phyloP scores from a whole-genome alignment of 2,797 vertebrate species.

The Apodemus agrarius region DNA sequence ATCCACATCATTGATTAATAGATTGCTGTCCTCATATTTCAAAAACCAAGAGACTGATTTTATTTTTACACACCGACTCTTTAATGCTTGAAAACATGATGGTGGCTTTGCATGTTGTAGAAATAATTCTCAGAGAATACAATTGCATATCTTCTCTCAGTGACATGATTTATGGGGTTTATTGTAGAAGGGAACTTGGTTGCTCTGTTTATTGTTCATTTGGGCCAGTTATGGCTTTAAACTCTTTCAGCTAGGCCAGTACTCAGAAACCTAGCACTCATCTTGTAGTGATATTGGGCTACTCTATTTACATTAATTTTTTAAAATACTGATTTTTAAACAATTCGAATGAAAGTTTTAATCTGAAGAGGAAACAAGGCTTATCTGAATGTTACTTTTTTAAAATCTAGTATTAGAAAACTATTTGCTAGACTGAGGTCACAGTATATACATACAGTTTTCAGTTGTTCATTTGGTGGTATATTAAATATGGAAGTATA shows the following conservation, averaged over 20 bases:
- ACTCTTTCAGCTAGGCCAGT: background rate
- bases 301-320: background rate
- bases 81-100: background rate
- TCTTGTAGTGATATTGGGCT: background rate
- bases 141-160: background rate
- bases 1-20: background rate
- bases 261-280: background rate
- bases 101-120: constrained; percentile 9
- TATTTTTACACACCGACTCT: background rate
- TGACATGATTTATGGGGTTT: background rate
- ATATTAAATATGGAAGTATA: background rate
- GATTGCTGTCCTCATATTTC: background rate
- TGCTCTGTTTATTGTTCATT: background rate
- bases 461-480: background rate
- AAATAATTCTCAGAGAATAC: background rate
- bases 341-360: constrained; percentile 34
- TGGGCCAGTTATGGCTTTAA: background rate
- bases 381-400: background rate
- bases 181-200: background rate
- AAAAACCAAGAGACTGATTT: background rate
- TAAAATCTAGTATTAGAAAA: background rate
- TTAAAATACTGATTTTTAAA: constrained; percentile 35
- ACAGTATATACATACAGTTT: background rate
- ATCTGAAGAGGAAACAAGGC: background rate
- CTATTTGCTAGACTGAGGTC: too few relatives aligned